Conservation (phyloP, 2,113 vertebrate genomes). For the Octodon degus region DNA sequence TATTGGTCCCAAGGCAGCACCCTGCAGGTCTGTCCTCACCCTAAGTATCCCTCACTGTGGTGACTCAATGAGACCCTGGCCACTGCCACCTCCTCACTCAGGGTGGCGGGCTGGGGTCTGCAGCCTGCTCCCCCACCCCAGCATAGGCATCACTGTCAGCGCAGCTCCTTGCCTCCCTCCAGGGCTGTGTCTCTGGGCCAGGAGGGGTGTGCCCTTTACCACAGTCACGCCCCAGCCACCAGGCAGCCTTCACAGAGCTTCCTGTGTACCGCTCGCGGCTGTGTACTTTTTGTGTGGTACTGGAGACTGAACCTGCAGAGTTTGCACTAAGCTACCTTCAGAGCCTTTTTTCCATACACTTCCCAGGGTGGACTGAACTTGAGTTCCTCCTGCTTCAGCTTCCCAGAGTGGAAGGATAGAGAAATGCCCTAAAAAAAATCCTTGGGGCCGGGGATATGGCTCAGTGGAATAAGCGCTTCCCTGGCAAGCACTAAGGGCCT, state of each 20-base stretch:
- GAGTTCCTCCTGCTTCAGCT: not conserved
- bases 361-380: not conserved
- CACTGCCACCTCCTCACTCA: not conserved
- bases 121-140: not conserved
- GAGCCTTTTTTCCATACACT: not conserved
- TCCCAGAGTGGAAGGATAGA: not conserved
- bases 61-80: not conserved
- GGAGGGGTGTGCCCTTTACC: not conserved
- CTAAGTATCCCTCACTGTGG: not conserved
- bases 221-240: not conserved
- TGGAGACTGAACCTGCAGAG: not conserved
- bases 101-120: not conserved
- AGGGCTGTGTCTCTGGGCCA: not conserved
- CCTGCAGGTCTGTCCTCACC: not conserved
- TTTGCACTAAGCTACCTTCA: not conserved
- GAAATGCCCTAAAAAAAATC: too few species aligned
- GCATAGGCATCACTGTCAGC: not conserved
- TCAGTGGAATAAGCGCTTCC: too few species aligned
- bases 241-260: not conserved
- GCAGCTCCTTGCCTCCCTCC: not conserved
- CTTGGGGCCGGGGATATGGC: too few species aligned
- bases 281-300: not conserved
- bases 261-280: not conserved
- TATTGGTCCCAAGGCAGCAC: not conserved
- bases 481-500: too few species aligned